Base-by-base conservation (phyloP, 2,888 invertebrate species). In the Tubulanus polymorphus region DNA sequence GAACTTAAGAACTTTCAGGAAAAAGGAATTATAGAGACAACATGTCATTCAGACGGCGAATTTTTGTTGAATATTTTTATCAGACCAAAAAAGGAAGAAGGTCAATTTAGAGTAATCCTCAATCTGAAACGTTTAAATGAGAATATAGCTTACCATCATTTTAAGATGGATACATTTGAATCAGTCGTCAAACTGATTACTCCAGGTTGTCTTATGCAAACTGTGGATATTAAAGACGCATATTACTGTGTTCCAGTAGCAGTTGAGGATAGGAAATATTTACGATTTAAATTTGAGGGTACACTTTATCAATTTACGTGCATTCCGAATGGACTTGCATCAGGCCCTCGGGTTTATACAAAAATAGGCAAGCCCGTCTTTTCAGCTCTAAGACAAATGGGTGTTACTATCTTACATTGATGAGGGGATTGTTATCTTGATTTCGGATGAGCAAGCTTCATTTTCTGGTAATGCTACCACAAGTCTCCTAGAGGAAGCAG, bases 351-450 rank as follows among this genome's bases (percentile, higher is more conserved):
- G 5, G 27, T 60, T 10, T 64, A 57, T 28, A 63, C 61, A n/a
- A 64, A 64, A 56, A 2, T 63, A 2, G 8, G 56, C 30, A 64
- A 64, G 48, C 59, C 57, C 12, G 55, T 60, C 1, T 61, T 55
- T 45, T 53, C 61, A 20, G 20, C 10, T 1, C 45, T 60, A 3
- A 8, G 60, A 10, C 47, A 60, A 55, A 59, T 54, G 45, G 28
- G 57, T 12, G 54, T 55, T 32, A 45, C 35, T 53, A 2, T 37
- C 54, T 15, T 59, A 59, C 32, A 56, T 59, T 1, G 57, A 56
- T 20, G 56, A 57, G n/a, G 37, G 41, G 20, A 51, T 57, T 26
- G 18, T 50, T 8, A 49, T 58, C 5, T 30, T 51, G 23, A 15
- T 48, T 5, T 41, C 48, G 12, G 32, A 10, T 37, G 1, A 18